Conservation (phyloP, 2,888 invertebrate genomes). For the Netelia fuscicornis region DNA sequence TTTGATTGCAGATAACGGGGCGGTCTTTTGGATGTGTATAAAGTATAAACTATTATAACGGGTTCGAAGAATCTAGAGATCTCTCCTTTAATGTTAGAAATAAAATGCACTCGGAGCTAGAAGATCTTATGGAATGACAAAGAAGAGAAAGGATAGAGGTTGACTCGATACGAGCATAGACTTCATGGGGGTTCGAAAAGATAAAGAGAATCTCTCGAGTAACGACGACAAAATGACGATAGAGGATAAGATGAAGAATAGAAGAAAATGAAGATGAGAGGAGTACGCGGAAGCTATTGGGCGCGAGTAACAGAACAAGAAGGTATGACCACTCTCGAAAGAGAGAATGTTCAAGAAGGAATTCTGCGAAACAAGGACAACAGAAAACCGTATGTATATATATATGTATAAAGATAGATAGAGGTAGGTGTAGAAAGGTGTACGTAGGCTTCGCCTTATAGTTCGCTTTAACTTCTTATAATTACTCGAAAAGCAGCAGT, state of each 20-base stretch:
- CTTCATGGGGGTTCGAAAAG: slow-evolving; percentile 53
- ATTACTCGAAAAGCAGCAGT: slow-evolving; percentile 77
- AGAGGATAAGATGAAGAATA: slow-evolving; percentile 42
- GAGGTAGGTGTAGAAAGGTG: slow-evolving; percentile 1
- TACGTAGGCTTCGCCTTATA: slow-evolving; percentile 14
- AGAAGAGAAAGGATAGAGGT: slow-evolving; percentile 64
- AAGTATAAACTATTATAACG: slow-evolving; percentile 33
- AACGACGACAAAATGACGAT: slow-evolving; percentile 52
- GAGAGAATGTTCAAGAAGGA: slow-evolving; percentile 35
- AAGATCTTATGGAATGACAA: slow-evolving; percentile 69
- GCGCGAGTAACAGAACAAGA: slow-evolving; percentile 43
- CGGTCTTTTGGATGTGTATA: slow-evolving; percentile 75
- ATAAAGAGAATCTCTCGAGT: slow-evolving; percentile 53
- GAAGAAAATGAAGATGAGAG: slow-evolving; percentile 36
- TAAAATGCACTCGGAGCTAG: slow-evolving; percentile 46
- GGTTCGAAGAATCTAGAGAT: slow-evolving; percentile 40
- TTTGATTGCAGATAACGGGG: slow-evolving; percentile 83
- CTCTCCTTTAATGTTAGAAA: slow-evolving; percentile 14
- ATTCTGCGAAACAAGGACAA: slow-evolving; percentile 18
- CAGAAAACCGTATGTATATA: neutral
- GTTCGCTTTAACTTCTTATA: slow-evolving; percentile 82
- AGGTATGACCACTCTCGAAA: slow-evolving; percentile 48
- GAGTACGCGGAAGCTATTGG: slow-evolving; percentile 12
- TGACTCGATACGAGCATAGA: slow-evolving; percentile 27
- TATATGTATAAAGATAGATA: neutral